These are phyloP conservation scores for Sericinus montela DNA, from an alignment of 2,888 invertebrate species.

Conservation along the genomic window DNA sequence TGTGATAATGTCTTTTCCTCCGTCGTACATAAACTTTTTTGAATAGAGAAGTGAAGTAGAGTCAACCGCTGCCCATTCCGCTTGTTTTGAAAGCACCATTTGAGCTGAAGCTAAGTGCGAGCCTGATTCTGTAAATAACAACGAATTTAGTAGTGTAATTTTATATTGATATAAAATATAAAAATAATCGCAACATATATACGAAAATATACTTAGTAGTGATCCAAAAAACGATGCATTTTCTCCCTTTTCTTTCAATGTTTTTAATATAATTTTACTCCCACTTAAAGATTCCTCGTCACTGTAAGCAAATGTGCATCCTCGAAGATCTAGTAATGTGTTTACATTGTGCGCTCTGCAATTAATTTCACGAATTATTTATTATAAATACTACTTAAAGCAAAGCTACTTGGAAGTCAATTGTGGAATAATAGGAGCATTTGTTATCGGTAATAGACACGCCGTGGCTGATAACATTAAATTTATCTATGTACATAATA, in stretches of 20 bases:
- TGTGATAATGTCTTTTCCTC: constrained; percentile 75
- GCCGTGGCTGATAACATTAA: constrained; percentile 66
- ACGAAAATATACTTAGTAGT: constrained; percentile 71
- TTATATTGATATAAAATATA: background rate
- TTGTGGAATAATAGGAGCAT: constrained; percentile 56
- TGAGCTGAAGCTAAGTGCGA: constrained; percentile 81
- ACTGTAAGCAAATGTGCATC: constrained; percentile 77
- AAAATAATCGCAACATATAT: background rate
- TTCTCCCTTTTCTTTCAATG: constrained; percentile 76
- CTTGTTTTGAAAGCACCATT: constrained; percentile 80
- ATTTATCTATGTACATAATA: constrained; percentile 47
- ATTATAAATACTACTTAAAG: constrained; percentile 24
- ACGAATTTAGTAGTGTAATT: background rate
- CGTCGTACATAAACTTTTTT: constrained; percentile 76
- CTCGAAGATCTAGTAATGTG: constrained; percentile 76
- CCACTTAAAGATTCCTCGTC: constrained; percentile 77
- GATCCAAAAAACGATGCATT: constrained; percentile 81
- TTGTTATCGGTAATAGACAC: constrained; percentile 58
- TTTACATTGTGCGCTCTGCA: constrained; percentile 77
- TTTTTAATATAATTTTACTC: constrained; percentile 73
- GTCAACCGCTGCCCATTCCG: constrained; percentile 82
- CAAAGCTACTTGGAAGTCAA: constrained; percentile 45
- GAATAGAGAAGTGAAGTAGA: constrained; percentile 77
- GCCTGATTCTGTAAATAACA: constrained; percentile 65
- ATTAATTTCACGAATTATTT: constrained; percentile 18